Conservation (phyloP, 2,113 vertebrate species). For the Marmota monax region DNA sequence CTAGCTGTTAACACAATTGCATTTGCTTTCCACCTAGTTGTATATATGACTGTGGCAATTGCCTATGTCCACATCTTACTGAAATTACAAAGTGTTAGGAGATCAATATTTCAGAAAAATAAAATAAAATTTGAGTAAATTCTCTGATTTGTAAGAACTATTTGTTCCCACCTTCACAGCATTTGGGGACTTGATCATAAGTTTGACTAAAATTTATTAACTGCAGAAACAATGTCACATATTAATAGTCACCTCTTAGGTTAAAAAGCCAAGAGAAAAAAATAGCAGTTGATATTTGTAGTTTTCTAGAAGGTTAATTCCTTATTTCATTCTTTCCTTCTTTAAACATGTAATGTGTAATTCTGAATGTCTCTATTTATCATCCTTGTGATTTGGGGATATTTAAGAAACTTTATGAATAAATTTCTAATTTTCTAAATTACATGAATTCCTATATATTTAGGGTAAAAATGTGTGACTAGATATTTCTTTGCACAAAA, state of each 20-base stretch:
- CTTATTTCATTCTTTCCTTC: background rate
- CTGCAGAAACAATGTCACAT: slow-evolving; percentile 7
- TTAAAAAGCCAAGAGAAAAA: background rate
- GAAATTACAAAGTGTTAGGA: background rate
- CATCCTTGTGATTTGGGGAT: background rate
- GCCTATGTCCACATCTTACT: background rate
- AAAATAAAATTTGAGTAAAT: background rate
- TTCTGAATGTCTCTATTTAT: background rate
- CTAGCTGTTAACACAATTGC: background rate
- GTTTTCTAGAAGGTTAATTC: background rate
- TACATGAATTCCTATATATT: background rate
- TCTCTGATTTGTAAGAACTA: background rate
- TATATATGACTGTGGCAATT: background rate
- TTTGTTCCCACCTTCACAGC: background rate
- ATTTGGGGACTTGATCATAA: slow-evolving; percentile 45
- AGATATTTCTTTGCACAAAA: background rate
- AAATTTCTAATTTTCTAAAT: slow-evolving; percentile 48
- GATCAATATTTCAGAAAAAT: background rate
- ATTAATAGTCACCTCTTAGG: background rate
- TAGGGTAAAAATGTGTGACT: background rate
- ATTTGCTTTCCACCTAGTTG: slow-evolving; percentile 8
- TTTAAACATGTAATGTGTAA: background rate
- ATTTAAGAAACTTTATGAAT: background rate
- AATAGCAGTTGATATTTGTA: background rate
- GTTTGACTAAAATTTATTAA: background rate